Evolutionary conservation across 2,113 vertebrate genomes (phyloP).

Genomic region (Gasterosteus nipponicus): DNA sequence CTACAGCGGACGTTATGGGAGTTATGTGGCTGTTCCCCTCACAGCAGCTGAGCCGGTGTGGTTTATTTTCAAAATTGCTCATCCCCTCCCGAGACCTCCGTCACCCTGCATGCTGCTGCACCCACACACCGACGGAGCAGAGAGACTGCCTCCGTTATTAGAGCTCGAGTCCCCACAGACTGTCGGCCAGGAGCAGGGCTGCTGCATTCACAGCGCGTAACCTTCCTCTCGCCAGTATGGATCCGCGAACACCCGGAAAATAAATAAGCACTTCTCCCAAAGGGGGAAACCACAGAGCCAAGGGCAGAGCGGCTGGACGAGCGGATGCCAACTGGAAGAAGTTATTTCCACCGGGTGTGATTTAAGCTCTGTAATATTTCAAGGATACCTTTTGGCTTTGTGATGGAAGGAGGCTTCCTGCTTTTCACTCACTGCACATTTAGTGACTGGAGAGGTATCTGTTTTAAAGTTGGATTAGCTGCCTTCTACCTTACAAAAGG

Average conservation of each 20-base stretch:
- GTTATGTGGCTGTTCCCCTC: background rate
- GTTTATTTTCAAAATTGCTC: conserved; percentile 48
- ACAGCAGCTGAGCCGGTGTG: conserved; percentile 10
- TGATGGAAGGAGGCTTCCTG: conserved; percentile 2
- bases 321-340: conserved; percentile 22
- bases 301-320: conserved; percentile 26
- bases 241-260: conserved; percentile 33
- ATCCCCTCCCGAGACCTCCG: conserved; percentile 44
- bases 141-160: conserved; percentile 6
- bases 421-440: conserved; percentile 20
- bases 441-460: conserved; percentile 8
- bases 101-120: conserved; percentile 16
- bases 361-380: conserved; percentile 26
- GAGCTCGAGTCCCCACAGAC: background rate
- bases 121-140: conserved; percentile 11
- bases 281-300: conserved; percentile 20
- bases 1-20: conserved; percentile 13
- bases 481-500: conserved; percentile 24
- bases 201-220: conserved; percentile 1
- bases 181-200: background rate
- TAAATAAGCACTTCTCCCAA: conserved; percentile 45
- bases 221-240: conserved; percentile 21
- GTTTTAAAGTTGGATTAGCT: conserved; percentile 30
- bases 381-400: background rate
- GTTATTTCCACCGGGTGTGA: conserved; percentile 15